These are phyloP conservation scores for Ecdyonurus torrentis DNA, from an alignment of 2,888 invertebrate species.

Conservation along the genomic window DNA sequence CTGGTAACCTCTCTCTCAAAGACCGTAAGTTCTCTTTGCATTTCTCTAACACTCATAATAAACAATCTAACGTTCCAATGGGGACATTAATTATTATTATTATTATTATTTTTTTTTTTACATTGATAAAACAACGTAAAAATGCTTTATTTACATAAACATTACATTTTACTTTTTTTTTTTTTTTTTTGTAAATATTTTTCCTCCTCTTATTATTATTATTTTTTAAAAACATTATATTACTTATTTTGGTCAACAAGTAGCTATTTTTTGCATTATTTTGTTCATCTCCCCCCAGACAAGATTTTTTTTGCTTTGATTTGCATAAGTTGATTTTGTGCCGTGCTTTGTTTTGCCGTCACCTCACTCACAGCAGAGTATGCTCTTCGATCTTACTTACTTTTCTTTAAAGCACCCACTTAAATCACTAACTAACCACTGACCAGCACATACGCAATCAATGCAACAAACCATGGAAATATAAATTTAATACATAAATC, in stretches of 20 bases:
- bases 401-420: conserved; percentile 12
- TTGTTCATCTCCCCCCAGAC: too few relatives aligned
- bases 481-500: too few relatives aligned
- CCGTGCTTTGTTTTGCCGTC: conserved; percentile 6
- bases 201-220: too few relatives aligned
- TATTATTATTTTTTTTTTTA: conserved; percentile 1
- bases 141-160: conserved; percentile 12
- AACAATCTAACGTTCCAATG: too few relatives aligned
- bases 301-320: not conserved
- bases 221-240: conserved; percentile 8
- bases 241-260: conserved; percentile 4
- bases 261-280: not conserved
- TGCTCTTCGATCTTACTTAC: conserved; percentile 14
- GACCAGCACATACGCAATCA: too few relatives aligned
- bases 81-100: not conserved
- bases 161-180: conserved; percentile 9
- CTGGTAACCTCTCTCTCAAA: conserved; percentile 22
- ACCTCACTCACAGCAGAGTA: conserved; percentile 22
- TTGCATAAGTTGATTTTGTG: not conserved
- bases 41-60: not conserved
- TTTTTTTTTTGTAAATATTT: too few relatives aligned
- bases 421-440: not conserved
- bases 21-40: conserved; percentile 25
- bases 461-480: too few relatives aligned
- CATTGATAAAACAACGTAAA: not conserved